phyloP scores from a whole-genome alignment of 2,113 vertebrate species.

The Cephalopholis sonnerati region DNA sequence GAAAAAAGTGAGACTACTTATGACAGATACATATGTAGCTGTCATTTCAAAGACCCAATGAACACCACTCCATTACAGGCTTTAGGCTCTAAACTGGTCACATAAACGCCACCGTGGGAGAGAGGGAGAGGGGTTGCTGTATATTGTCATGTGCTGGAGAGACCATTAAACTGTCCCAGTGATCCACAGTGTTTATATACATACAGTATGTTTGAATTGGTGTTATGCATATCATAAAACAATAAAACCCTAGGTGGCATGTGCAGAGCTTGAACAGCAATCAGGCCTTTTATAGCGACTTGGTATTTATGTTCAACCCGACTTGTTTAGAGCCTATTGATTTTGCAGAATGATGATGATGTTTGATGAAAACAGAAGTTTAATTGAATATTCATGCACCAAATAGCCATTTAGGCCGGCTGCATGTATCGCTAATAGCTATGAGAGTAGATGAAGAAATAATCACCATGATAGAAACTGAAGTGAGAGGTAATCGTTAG shows the following conservation, averaged over 20 bases:
- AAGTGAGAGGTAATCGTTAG: constrained; percentile 17
- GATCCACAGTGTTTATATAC: constrained; percentile 38
- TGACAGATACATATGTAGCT: constrained; percentile 50
- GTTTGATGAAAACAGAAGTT: constrained; percentile 51
- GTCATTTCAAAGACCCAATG: constrained; percentile 31
- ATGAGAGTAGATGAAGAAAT: constrained; percentile 10
- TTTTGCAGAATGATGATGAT: constrained; percentile 56
- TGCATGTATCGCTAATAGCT: constrained; percentile 4
- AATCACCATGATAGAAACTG: not conserved
- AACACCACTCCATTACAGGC: constrained; percentile 51
- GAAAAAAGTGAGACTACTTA: not conserved
- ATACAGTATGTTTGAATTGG: constrained; percentile 11
- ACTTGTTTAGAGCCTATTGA: constrained; percentile 67
- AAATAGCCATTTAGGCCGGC: constrained; percentile 21
- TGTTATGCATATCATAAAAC: constrained; percentile 47
- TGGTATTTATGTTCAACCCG: constrained; percentile 44
- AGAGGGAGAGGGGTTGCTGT: not conserved
- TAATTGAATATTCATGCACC: constrained; percentile 55
- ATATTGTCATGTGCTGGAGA: constrained; percentile 4
- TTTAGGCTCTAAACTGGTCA: constrained; percentile 40
- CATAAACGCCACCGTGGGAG: constrained; percentile 38
- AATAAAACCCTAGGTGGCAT: constrained; percentile 28
- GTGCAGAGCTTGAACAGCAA: not conserved
- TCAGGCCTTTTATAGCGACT: constrained; percentile 46
- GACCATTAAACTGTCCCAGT: constrained; percentile 59